Evolutionary conservation across 2,113 vertebrate species (phyloP), one percentile per base, ranked within the genome.

Genomic region (Cervus canadensis): DNA sequence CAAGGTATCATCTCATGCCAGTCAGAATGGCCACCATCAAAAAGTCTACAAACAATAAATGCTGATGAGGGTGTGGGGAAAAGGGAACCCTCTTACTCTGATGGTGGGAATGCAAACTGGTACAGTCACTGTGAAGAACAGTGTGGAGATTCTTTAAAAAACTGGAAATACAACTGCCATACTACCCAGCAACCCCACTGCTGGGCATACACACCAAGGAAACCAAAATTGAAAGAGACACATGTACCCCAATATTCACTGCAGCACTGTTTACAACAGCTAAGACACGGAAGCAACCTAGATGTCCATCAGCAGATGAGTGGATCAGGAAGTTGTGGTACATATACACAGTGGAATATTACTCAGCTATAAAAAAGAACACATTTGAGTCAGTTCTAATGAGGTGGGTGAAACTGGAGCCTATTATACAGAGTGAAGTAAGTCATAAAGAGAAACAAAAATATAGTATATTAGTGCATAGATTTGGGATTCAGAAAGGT

Each of bases 1-100:
- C 0, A 1, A 40, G n/a, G 19, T 40, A 23, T 71, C 19, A 40
- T 40, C 19, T 40, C n/a, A 71, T 23, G n/a, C 19, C n/a, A 71
- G n/a, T 40, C 19, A 71, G 67, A 71, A 71, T 40, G n/a, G 67
- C n/a, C n/a, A 71, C n/a, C 19, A 71, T 40, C n/a, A 40, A 71
- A 71, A 23, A 23, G n/a, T 71, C 67, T 23, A 71, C 10, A 40
- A 71, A 36, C 19, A 71, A 40, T 40, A 40, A 23, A 71, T 40
- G 10, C 1, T 11, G 19, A 40, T 12, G n/a, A 36, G 67, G 19
- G 9, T 71, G 19, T 71, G 10, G 19, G 36, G 67, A 71, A 40
- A 71, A 71, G 10, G n/a, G 5, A 40, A 40, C 19, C 10, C 10
- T 71, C n/a, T 23, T 40, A 40, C 10, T 23, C 19, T 71, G n/a